Conservation (phyloP, 2,888 invertebrate genomes). For the Tanypteryx hageni region DNA sequence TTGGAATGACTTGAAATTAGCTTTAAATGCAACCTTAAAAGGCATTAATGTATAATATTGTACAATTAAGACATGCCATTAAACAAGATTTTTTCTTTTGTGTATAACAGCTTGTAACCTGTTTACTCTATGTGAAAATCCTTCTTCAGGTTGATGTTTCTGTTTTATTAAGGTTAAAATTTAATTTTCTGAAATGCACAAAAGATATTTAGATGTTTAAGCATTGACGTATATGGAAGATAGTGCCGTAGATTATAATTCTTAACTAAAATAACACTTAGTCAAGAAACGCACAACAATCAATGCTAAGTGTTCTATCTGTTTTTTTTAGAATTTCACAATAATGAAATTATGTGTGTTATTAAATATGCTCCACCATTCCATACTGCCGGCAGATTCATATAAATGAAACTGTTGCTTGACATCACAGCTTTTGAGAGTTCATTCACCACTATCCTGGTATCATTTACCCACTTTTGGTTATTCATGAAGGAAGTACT, state of each 20-base stretch:
- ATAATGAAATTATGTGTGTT: slow-evolving; percentile 36
- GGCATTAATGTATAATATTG: slow-evolving; percentile 43
- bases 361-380: slow-evolving; percentile 35
- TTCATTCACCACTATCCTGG: no score
- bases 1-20: slow-evolving; percentile 62
- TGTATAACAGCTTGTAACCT: no score
- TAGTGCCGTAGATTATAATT: slow-evolving; percentile 55
- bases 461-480: slow-evolving; percentile 43
- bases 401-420: slow-evolving; percentile 49
- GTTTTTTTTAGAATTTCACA: slow-evolving; percentile 4
- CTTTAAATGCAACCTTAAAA: slow-evolving; percentile 47
- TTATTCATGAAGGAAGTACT: slow-evolving; percentile 39
- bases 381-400: slow-evolving; percentile 50
- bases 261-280: slow-evolving; percentile 63
- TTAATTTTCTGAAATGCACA: not conserved
- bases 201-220: slow-evolving; percentile 6
- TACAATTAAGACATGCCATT: no score
- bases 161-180: no score
- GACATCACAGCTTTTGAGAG: slow-evolving; percentile 60
- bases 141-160: no score
- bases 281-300: slow-evolving; percentile 54
- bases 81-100: no score
- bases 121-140: no score
- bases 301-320: slow-evolving; percentile 59
- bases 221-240: slow-evolving; percentile 32